A percentile compares a stretch with the other conserved stretches of the same genome.
These are phyloP conservation scores for Pyrrhura leucotis DNA, from an alignment of 2,797 vertebrate species.

Conservation along the genomic window DNA sequence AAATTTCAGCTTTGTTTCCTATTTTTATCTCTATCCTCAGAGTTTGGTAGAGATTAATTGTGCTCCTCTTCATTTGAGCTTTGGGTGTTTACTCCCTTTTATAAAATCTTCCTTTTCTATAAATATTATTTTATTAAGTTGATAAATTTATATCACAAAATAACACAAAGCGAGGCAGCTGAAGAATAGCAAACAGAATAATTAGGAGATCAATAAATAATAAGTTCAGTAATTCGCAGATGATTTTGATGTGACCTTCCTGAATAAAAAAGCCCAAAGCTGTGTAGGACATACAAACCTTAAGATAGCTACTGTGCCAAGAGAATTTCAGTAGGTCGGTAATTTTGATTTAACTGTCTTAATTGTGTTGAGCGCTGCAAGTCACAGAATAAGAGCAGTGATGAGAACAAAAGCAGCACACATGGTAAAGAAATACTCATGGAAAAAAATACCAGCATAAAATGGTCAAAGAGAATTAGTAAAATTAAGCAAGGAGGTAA, in stretches of 20 bases:
- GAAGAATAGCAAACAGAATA: conserved; percentile 60
- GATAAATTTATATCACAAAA: conserved; percentile 4
- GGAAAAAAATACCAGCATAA: background rate
- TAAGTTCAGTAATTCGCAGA: conserved; percentile 11
- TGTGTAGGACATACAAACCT: background rate
- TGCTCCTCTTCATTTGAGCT: background rate
- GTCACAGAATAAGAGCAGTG: conserved; percentile 3
- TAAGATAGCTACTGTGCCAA: conserved; percentile 40
- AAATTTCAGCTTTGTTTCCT: background rate
- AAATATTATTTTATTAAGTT: background rate
- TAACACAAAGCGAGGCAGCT: background rate
- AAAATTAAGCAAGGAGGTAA: background rate
- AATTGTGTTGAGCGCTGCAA: conserved; percentile 43
- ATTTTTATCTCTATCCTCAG: background rate
- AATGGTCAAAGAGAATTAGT: background rate
- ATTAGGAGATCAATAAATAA: conserved; percentile 68
- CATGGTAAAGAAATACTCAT: background rate
- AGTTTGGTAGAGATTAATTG: conserved; percentile 1
- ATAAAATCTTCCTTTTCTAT: background rate
- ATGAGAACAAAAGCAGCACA: conserved; percentile 47
- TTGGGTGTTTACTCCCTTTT: background rate
- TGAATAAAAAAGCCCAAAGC: background rate
- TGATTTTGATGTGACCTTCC: conserved; percentile 65
- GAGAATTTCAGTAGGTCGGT: conserved; percentile 41
- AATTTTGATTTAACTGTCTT: conserved; percentile 64